phyloP scores from a whole-genome alignment of 2,113 vertebrate species.

The Gobiocypris rarus region DNA sequence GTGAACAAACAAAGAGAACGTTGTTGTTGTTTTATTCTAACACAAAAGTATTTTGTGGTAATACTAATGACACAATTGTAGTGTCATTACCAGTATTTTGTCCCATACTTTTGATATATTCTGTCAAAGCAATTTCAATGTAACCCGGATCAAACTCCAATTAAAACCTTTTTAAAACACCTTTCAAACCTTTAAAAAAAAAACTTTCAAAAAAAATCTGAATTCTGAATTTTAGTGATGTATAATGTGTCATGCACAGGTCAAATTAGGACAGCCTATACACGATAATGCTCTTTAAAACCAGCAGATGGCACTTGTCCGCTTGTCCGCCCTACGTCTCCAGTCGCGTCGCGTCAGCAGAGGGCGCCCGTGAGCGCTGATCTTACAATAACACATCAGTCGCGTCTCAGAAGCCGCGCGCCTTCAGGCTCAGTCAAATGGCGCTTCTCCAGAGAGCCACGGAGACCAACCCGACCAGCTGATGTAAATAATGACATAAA shows the following conservation, averaged over 20 bases:
- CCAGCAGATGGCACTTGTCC: background rate
- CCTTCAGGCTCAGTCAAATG: constrained; percentile 41
- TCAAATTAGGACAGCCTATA: background rate
- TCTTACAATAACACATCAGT: constrained; percentile 18
- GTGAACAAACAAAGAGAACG: too few relatives aligned
- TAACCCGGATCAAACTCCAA: background rate
- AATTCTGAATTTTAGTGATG: background rate
- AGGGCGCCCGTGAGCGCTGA: background rate
- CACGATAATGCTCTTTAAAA: background rate
- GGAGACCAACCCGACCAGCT: constrained; percentile 12
- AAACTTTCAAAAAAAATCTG: too few relatives aligned
- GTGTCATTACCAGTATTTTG: too few relatives aligned
- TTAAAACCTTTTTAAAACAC: too few relatives aligned
- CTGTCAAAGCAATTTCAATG: background rate
- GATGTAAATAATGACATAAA: constrained; percentile 21
- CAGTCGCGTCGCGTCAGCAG: constrained; percentile 7
- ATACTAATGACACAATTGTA: too few relatives aligned
- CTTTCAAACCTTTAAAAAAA: too few relatives aligned
- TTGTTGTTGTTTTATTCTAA: background rate
- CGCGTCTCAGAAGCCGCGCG: constrained; percentile 17
- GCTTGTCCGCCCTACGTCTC: background rate
- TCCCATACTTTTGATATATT: background rate
- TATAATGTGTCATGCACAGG: background rate
- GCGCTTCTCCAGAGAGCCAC: constrained; percentile 36
- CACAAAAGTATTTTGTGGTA: too few relatives aligned